Evolutionary conservation across 2,888 invertebrate species (phyloP), one percentile per base, ranked within the genome.

Genomic region (Ennomos erosarius): DNA sequence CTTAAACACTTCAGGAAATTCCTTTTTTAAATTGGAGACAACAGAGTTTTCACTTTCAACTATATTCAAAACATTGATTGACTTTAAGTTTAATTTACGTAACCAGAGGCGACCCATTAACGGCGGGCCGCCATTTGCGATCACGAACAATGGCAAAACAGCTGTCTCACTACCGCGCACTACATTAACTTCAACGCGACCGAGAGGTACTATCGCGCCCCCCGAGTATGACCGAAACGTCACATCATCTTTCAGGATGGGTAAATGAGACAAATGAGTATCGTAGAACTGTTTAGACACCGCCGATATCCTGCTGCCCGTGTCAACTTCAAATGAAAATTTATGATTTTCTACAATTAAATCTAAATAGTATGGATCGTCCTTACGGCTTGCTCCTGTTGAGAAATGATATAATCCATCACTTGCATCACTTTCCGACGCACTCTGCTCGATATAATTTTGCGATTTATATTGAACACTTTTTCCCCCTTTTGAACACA

Each of bases 51-150:
- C 16, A 16, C 35, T 45, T 12, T 33, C 13, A 1, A 9, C 16
- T 10, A 51, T 37, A 36, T 51, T 11, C 10, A 10, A 33, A 1
- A 44, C 16, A 37, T 55, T 44, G 3, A 55, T 55, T 38, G 49
- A 58, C 13, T 55, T 66, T 10, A 67, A 53, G 5, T 67, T 60
- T 43, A 68, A 48, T 16, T 52, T 47, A 6, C 61, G 39, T 1
- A 70, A 12, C 70, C 68, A 70, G 0, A 49, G 55, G 12, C 70
- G 12, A 1, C 67, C 67, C 10, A 67, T 9, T 13, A 69, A 43
- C 1, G 69, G 65, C 0, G 62, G 36, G 8, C 54, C 55, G 1
- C 66, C 67, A 9, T 45, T 44, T 12, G 51, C 53, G 35, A 67
- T 68, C 2, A 67, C 16, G 48, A 56, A 65, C 8, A 68, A 49